Conservation (phyloP, 2,888 invertebrate genomes). For the Drosophila kambysellisi region DNA sequence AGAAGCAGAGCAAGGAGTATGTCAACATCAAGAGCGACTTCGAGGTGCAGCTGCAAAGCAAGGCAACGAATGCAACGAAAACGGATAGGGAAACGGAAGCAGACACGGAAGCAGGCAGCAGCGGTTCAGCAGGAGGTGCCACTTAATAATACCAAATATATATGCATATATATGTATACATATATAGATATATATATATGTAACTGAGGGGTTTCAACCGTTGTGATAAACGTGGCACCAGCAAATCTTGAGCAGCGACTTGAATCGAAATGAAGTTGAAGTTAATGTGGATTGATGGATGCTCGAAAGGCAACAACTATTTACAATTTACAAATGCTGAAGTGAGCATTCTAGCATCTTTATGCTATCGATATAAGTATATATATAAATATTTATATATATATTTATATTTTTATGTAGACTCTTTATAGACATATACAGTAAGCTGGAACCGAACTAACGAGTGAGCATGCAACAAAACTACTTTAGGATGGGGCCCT, state of each 20-base stretch:
- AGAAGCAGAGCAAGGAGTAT: slow-evolving; percentile 83
- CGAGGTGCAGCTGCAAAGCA: slow-evolving; percentile 79
- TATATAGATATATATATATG: not conserved
- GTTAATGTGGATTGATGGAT: slow-evolving; percentile 1
- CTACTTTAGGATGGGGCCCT: slow-evolving; percentile 48
- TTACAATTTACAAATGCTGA: slow-evolving; percentile 29
- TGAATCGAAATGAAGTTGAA: slow-evolving; percentile 1
- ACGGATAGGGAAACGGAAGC: slow-evolving; percentile 15
- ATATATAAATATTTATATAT: slow-evolving; percentile 4
- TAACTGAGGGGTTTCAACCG: slow-evolving; percentile 51
- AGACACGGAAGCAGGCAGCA: slow-evolving; percentile 6
- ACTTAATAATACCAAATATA: slow-evolving; percentile 5
- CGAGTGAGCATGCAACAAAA: slow-evolving; percentile 65
- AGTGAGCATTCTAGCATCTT: slow-evolving; percentile 19
- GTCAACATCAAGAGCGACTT: slow-evolving; percentile 83
- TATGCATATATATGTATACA: not conserved
- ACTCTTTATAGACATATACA: not conserved
- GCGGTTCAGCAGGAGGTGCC: not conserved
- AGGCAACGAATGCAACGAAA: slow-evolving; percentile 47
- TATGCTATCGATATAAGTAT: slow-evolving; percentile 10
- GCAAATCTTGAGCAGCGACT: slow-evolving; percentile 11
- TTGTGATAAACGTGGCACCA: slow-evolving; percentile 53
- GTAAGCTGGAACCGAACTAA: slow-evolving; percentile 43
- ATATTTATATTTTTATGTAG: not conserved
- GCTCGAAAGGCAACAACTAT: slow-evolving; percentile 30